Evolutionary conservation across 2,113 vertebrate genomes (phyloP).

Genomic region (Phaetusa simplex): DNA sequence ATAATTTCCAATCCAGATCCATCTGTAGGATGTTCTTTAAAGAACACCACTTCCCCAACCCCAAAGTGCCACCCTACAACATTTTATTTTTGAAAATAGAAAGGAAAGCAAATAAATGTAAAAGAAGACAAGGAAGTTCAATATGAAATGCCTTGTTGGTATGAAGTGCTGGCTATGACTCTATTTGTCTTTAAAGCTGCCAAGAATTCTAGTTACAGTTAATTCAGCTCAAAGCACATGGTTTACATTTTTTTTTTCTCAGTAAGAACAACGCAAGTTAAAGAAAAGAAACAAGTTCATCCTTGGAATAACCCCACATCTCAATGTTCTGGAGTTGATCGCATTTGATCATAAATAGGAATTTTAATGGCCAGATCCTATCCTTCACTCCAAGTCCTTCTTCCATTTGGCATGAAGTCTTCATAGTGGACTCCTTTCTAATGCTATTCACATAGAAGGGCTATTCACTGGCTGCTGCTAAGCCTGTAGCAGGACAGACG

Average conservation of each 20-base stretch:
- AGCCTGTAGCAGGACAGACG: neutral
- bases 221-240: neutral
- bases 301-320: neutral
- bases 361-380: neutral
- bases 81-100: neutral
- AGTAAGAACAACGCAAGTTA: neutral
- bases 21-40: neutral
- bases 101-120: neutral
- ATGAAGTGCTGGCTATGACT: neutral
- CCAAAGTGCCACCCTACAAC: neutral
- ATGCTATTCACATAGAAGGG: neutral
- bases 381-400: neutral
- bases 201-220: conserved; percentile 14
- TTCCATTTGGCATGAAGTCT: neutral
- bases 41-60: neutral
- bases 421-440: neutral
- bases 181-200: neutral
- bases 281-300: neutral
- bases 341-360: neutral
- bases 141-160: neutral
- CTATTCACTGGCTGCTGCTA: neutral
- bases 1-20: neutral
- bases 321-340: neutral
- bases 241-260: neutral
- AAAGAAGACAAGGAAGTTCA: neutral